phyloP scores from a whole-genome alignment of 2,113 vertebrate genomes.

The Vidua macroura region DNA sequence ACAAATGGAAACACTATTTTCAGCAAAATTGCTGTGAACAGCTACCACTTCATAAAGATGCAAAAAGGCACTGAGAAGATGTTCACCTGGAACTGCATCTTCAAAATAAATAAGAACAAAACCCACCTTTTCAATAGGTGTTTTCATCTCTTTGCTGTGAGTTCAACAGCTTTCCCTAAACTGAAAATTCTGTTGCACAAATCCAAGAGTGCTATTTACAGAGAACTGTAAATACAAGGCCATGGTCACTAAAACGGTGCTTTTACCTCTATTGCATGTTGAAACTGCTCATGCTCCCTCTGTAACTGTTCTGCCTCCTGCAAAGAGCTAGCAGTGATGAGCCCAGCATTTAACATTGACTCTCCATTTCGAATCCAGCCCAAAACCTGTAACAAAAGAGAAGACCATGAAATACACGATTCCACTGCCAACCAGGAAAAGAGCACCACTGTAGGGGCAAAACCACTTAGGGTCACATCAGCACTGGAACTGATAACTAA shows the following conservation, averaged over 20 bases:
- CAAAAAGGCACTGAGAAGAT: neutral
- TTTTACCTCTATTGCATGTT: constrained; percentile 96
- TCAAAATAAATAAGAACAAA: neutral
- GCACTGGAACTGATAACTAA: neutral
- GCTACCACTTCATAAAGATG: neutral
- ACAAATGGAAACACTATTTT: neutral
- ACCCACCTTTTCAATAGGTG: neutral
- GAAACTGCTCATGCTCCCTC: constrained; percentile 97
- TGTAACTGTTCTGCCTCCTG: constrained; percentile 97
- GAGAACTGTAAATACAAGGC: neutral
- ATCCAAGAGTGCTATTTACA: neutral
- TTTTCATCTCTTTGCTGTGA: neutral
- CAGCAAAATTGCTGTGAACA: neutral
- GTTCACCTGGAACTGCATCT: neutral
- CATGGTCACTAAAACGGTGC: neutral
- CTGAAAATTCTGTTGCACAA: neutral
- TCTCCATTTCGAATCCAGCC: constrained; percentile 99
- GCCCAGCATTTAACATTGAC: constrained; percentile 95
- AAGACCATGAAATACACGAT: neutral
- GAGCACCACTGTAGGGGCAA: neutral
- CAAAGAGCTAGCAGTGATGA: constrained; percentile 96
- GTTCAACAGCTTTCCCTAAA: neutral
- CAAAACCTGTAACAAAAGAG: constrained; percentile 81
- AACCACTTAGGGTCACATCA: neutral
- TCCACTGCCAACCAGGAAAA: neutral